Conservation (phyloP, 2,113 vertebrate genomes). For the Paradisaea rubra region DNA sequence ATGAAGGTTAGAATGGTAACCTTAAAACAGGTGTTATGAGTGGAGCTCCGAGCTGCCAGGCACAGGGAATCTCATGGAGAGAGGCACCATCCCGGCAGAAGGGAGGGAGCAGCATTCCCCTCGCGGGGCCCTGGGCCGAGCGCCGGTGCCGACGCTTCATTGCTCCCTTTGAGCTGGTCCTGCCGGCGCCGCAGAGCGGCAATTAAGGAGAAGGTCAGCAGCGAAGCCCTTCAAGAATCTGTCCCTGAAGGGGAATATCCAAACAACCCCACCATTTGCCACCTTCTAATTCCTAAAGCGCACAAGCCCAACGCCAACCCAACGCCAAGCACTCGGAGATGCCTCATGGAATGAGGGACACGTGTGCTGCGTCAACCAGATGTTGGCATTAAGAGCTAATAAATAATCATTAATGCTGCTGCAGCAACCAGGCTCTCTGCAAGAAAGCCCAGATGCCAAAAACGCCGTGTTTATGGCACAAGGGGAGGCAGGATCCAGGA, state of each 20-base stretch:
- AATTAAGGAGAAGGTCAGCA: conserved; percentile 32
- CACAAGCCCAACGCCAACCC: background rate
- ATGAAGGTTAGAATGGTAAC: background rate
- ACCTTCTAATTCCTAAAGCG: background rate
- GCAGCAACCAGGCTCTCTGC: background rate
- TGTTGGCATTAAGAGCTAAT: background rate
- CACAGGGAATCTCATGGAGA: background rate
- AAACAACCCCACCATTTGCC: conserved; percentile 10
- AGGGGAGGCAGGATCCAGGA: background rate
- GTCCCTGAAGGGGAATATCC: conserved; percentile 16
- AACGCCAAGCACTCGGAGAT: background rate
- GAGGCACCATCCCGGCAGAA: background rate
- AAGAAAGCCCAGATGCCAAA: background rate
- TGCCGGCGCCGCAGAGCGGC: background rate
- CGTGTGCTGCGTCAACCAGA: background rate
- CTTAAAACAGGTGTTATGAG: background rate
- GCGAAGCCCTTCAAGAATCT: conserved; percentile 5
- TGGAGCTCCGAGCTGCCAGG: background rate
- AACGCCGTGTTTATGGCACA: fast-evolving
- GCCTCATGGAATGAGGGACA: background rate
- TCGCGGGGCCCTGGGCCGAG: background rate
- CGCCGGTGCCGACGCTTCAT: background rate
- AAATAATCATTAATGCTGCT: background rate
- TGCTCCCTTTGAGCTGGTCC: conserved; percentile 6
- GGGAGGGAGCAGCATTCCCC: background rate